These are phyloP conservation scores for Cichladusa arquata DNA, from an alignment of 2,113 vertebrate genomes.

Conservation along the genomic window DNA sequence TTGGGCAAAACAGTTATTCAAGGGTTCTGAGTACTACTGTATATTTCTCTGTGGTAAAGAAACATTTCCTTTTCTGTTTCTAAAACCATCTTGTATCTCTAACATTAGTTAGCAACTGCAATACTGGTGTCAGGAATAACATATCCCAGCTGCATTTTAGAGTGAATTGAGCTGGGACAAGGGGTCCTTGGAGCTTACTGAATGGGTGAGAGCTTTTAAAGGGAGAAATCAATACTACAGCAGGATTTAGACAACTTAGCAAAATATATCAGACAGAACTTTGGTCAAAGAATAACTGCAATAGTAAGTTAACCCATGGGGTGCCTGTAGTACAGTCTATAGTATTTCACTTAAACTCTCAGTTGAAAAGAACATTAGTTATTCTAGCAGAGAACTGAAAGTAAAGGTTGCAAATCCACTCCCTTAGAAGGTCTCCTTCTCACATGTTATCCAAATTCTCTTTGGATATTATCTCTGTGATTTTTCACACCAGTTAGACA, in stretches of 20 bases:
- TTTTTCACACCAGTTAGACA: neutral
- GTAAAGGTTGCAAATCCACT: neutral
- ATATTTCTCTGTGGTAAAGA: constrained; percentile 14
- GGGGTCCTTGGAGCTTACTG: constrained; percentile 55
- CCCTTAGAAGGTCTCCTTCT: neutral
- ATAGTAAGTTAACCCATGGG: constrained; percentile 23
- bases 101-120: constrained; percentile 2
- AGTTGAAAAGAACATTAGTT: neutral
- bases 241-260: constrained; percentile 70
- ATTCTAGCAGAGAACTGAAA: neutral
- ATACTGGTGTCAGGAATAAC: constrained; percentile 38
- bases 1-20: neutral
- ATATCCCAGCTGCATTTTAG: constrained; percentile 41
- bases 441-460: neutral
- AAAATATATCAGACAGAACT: constrained; percentile 69
- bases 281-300: constrained; percentile 57
- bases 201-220: constrained; percentile 63
- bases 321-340: constrained; percentile 9
- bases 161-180: constrained; percentile 61
- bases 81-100: constrained; percentile 20
- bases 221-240: constrained; percentile 69
- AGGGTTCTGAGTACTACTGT: neutral
- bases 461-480: neutral
- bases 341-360: neutral
- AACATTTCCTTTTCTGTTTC: constrained; percentile 58